phyloP scores from a whole-genome alignment of 92 coral and sea anemone genomes.

The Phymanthus crucifer region DNA sequence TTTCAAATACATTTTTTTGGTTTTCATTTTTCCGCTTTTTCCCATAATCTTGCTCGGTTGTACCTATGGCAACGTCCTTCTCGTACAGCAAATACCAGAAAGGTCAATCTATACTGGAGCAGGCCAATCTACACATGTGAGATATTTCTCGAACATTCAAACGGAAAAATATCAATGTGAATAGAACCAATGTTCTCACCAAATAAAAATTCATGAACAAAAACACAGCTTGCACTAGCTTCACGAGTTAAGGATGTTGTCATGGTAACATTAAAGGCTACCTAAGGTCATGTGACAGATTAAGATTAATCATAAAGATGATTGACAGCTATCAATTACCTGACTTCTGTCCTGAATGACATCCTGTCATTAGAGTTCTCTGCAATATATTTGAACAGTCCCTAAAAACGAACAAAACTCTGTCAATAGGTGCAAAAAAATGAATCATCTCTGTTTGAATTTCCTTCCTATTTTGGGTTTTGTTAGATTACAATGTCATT shows the following conservation, averaged over 20 bases:
- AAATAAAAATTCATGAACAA: neutral
- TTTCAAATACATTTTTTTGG: neutral
- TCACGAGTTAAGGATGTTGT: neutral
- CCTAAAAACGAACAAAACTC: slow-evolving; percentile 41
- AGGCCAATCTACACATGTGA: too few relatives aligned
- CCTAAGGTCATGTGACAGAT: neutral
- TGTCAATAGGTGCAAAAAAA: neutral
- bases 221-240: too few relatives aligned
- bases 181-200: neutral
- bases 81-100: neutral
- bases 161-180: neutral
- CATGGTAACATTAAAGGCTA: neutral
- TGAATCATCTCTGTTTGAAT: too few relatives aligned
- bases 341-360: slow-evolving; percentile 93
- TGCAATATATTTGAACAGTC: slow-evolving; percentile 71
- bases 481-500: too few relatives aligned
- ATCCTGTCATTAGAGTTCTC: slow-evolving; percentile 73
- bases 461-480: too few relatives aligned
- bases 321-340: slow-evolving; percentile 41
- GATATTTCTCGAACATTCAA: too few relatives aligned
- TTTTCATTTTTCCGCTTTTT: neutral
- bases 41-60: neutral
- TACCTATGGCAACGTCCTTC: neutral
- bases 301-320: neutral
- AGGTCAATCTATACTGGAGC: neutral